These are phyloP conservation scores for Ladona fulva DNA, from an alignment of 1,140 invertebrate genomes.

Conservation along the genomic window DNA sequence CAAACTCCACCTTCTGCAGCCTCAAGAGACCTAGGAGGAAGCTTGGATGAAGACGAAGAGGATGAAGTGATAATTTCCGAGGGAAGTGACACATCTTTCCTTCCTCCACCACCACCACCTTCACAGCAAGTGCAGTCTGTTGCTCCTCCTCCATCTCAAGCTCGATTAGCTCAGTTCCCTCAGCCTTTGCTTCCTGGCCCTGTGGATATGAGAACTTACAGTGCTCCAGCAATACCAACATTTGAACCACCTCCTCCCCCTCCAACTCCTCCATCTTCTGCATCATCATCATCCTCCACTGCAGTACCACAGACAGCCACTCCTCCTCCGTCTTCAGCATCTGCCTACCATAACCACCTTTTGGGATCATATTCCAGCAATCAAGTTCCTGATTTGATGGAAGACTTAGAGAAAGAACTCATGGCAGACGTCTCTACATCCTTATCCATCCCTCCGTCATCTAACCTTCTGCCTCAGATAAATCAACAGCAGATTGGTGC, in stretches of 20 bases:
- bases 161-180: slow-evolving; percentile 33
- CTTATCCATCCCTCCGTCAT: slow-evolving; percentile 9
- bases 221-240: slow-evolving; percentile 24
- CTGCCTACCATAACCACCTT: slow-evolving; percentile 51
- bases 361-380: slow-evolving; percentile 56
- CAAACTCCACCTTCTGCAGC: slow-evolving; percentile 26
- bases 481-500: neutral
- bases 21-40: slow-evolving; percentile 24
- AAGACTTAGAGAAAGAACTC: slow-evolving; percentile 68
- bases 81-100: neutral
- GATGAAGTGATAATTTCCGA: neutral
- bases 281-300: neutral
- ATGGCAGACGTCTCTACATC: neutral
- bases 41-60: slow-evolving; percentile 24
- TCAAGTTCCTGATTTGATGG: slow-evolving; percentile 54
- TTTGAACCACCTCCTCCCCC: slow-evolving; percentile 15
- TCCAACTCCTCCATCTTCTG: slow-evolving; percentile 19
- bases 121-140: neutral
- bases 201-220: slow-evolving; percentile 80
- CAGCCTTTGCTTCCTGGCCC: slow-evolving; percentile 67
- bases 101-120: slow-evolving; percentile 17
- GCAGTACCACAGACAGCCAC: neutral
- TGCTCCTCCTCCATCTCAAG: slow-evolving; percentile 1
- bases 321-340: neutral
- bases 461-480: slow-evolving; percentile 18